A percentile compares a stretch with the other conserved stretches of the same genome.
phyloP scores from a whole-genome alignment of 2,888 invertebrate genomes.

The Lapara coniferarum region DNA sequence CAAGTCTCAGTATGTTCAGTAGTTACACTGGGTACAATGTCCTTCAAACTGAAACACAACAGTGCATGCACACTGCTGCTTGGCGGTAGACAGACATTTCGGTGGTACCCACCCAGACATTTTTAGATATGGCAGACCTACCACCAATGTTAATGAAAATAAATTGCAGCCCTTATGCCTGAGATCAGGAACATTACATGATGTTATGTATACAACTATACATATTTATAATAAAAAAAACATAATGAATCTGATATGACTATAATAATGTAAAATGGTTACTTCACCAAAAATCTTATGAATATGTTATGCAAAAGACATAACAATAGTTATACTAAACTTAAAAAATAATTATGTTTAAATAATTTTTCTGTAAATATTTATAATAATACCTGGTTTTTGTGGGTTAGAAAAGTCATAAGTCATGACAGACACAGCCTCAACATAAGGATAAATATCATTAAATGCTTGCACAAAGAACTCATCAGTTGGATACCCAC shows the following conservation, averaged over 20 bases:
- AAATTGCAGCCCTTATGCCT: too few relatives aligned
- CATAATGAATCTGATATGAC: not conserved
- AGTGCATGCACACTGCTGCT: too few relatives aligned
- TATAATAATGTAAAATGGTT: not conserved
- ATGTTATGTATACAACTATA: too few relatives aligned
- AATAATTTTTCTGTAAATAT: not conserved
- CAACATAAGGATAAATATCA: slow-evolving; percentile 89
- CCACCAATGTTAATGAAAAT: too few relatives aligned
- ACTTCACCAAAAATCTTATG: not conserved
- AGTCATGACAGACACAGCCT: slow-evolving; percentile 97
- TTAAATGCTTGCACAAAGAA: slow-evolving; percentile 91
- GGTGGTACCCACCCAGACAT: too few relatives aligned
- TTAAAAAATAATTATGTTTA: not conserved
- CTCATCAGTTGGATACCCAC: slow-evolving; percentile 85
- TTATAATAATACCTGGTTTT: slow-evolving; percentile 85
- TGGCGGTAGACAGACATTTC: too few relatives aligned
- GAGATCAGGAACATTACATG: too few relatives aligned
- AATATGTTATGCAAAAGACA: slow-evolving; percentile 4
- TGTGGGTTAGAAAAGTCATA: slow-evolving; percentile 95
- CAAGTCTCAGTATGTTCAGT: too few relatives aligned
- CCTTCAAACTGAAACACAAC: too few relatives aligned
- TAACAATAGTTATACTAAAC: not conserved
- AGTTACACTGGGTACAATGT: too few relatives aligned
- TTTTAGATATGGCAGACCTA: too few relatives aligned
- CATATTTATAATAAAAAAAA: not conserved